phyloP scores from a whole-genome alignment of 1,140 invertebrate species.

The Maconellicoccus hirsutus region DNA sequence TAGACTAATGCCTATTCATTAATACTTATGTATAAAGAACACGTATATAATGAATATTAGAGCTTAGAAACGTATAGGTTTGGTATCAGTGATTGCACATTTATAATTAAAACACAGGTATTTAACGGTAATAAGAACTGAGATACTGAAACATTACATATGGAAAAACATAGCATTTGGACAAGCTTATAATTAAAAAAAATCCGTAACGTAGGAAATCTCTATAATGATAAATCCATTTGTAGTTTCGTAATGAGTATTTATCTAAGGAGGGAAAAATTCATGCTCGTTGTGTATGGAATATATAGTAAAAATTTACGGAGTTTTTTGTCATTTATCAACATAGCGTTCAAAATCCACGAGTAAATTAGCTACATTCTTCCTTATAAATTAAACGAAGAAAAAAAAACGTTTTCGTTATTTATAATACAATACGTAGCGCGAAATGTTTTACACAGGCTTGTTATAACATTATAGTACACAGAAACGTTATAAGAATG shows the following conservation, averaged over 20 bases:
- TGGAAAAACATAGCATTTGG: slow-evolving; percentile 2
- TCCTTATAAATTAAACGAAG: background rate
- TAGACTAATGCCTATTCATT: slow-evolving; percentile 17
- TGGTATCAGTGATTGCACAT: slow-evolving; percentile 22
- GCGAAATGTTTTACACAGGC: background rate
- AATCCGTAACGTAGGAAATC: no score
- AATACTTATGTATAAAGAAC: background rate
- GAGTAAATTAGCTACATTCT: slow-evolving; percentile 1
- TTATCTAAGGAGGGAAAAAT: no score
- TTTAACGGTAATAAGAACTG: background rate
- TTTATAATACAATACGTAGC: background rate
- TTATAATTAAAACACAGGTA: background rate
- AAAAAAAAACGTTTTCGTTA: background rate
- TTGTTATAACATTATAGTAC: background rate
- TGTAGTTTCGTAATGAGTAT: no score
- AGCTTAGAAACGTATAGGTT: slow-evolving; percentile 15
- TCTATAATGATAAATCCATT: no score
- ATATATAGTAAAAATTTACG: background rate
- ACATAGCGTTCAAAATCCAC: background rate
- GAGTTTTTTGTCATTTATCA: background rate
- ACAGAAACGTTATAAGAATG: background rate
- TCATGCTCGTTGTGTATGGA: no score
- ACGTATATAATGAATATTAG: slow-evolving; percentile 14
- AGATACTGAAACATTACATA: slow-evolving; percentile 12
- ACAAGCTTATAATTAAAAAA: background rate